phyloP scores from a whole-genome alignment of 2,888 invertebrate genomes.

The Tetramorium bicarinatum region DNA sequence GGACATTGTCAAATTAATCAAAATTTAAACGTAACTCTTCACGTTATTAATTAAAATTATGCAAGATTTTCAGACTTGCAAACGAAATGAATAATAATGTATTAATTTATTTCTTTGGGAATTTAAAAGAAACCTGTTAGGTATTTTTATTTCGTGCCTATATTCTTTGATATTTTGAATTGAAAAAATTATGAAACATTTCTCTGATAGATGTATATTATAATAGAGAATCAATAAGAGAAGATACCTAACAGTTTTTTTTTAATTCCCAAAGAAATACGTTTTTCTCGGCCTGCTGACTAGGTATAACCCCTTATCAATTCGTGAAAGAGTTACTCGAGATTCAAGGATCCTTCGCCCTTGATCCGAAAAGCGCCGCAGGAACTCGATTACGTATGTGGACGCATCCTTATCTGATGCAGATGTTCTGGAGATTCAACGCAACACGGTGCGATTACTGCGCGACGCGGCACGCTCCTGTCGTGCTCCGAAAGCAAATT shows the following conservation, averaged over 20 bases:
- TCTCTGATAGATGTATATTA: too few relatives aligned
- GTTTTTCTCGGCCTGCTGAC: too few relatives aligned
- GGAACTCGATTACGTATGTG: background rate
- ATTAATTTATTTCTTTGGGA: background rate
- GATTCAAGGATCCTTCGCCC: background rate
- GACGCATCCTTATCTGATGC: slow-evolving; percentile 35
- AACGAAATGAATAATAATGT: background rate
- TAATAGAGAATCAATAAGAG: too few relatives aligned
- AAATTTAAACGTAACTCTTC: background rate
- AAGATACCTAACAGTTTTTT: too few relatives aligned
- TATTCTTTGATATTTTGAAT: too few relatives aligned
- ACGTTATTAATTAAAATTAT: background rate
- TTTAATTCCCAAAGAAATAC: too few relatives aligned
- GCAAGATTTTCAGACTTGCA: background rate
- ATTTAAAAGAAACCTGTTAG: too few relatives aligned
- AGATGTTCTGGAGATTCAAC: slow-evolving; percentile 20
- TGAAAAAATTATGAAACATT: too few relatives aligned
- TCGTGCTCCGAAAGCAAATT: slow-evolving; percentile 37
- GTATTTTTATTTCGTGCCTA: too few relatives aligned
- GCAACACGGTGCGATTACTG: background rate
- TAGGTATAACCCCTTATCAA: too few relatives aligned
- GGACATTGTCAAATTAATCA: background rate
- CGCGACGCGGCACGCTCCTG: slow-evolving; percentile 4
- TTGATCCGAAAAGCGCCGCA: background rate
- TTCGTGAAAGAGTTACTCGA: background rate